These are phyloP conservation scores for Ectemnius lituratus DNA, from an alignment of 2,888 invertebrate species.

Conservation along the genomic window DNA sequence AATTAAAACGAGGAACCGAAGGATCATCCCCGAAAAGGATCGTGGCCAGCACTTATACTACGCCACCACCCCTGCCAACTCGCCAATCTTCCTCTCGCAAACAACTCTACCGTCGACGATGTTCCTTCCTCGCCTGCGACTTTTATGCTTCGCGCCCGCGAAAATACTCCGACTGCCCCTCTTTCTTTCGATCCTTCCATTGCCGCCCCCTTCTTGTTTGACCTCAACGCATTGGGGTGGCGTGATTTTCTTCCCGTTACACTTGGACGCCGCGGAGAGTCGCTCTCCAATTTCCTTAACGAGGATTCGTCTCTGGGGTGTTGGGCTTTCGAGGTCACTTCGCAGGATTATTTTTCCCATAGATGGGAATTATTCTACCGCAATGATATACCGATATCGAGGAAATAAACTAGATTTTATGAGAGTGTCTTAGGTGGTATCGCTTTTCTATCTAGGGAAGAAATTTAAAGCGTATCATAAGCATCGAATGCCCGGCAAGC, in stretches of 20 bases:
- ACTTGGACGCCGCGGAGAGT: constrained; percentile 44
- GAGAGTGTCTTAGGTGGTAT: too few species aligned
- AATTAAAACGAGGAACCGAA: constrained; percentile 76
- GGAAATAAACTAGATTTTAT: too few species aligned
- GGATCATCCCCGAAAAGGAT: constrained; percentile 55
- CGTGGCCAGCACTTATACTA: constrained; percentile 35
- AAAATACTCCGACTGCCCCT: constrained; percentile 43
- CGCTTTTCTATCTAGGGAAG: too few species aligned
- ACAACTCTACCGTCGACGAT: constrained; percentile 23
- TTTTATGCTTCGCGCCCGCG: constrained; percentile 24
- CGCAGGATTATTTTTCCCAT: constrained; percentile 23
- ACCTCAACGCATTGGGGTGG: neutral
- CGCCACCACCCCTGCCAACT: constrained; percentile 29
- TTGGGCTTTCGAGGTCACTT: constrained; percentile 36
- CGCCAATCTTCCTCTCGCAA: constrained; percentile 41
- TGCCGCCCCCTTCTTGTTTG: constrained; percentile 14
- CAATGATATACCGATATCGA: too few species aligned
- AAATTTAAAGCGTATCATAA: constrained; percentile 12
- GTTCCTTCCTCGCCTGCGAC: constrained; percentile 12
- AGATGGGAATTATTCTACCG: too few species aligned
- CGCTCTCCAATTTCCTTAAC: constrained; percentile 66
- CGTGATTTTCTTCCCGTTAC: constrained; percentile 36
- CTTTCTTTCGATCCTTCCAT: constrained; percentile 13
- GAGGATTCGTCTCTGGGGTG: constrained; percentile 56
- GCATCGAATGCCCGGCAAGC: constrained; percentile 8